phyloP scores from a whole-genome alignment of 2,888 invertebrate genomes.

The Antitype chi region DNA sequence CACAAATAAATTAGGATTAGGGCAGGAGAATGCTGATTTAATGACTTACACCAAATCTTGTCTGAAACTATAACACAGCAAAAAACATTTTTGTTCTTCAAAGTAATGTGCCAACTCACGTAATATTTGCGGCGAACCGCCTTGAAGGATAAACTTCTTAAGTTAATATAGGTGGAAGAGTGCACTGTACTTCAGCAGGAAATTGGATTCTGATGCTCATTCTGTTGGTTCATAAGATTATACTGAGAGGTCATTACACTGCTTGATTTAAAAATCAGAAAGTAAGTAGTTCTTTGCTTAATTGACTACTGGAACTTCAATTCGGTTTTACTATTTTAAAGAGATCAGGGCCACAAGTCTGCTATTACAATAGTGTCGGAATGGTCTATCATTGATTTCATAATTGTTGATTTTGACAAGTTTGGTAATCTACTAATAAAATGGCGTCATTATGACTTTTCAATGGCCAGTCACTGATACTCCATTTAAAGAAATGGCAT shows the following conservation, averaged over 20 bases:
- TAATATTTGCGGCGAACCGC: not conserved
- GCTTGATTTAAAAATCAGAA: not conserved
- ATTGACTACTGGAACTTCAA: not conserved
- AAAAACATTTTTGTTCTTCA: not conserved
- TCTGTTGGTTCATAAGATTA: slow-evolving; percentile 5
- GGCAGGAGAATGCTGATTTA: too few relatives aligned
- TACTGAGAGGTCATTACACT: not conserved
- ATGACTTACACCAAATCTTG: not conserved
- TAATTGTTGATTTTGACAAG: too few relatives aligned
- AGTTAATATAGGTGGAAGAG: slow-evolving; percentile 30
- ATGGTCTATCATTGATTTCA: too few relatives aligned
- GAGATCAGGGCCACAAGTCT: too few relatives aligned
- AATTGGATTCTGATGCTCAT: slow-evolving; percentile 36
- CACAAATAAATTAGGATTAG: too few relatives aligned
- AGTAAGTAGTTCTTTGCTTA: not conserved
- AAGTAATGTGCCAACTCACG: not conserved
- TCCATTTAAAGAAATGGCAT: too few relatives aligned
- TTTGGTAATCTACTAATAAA: too few relatives aligned
- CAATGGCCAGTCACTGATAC: too few relatives aligned
- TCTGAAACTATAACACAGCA: not conserved
- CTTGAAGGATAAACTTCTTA: slow-evolving; percentile 25
- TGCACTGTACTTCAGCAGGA: slow-evolving; percentile 21
- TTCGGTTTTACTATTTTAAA: not conserved
- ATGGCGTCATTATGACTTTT: too few relatives aligned
- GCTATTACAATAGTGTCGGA: too few relatives aligned